Evolutionary conservation across 2,888 invertebrate genomes (phyloP).

Genomic region (Antitype chi): DNA sequence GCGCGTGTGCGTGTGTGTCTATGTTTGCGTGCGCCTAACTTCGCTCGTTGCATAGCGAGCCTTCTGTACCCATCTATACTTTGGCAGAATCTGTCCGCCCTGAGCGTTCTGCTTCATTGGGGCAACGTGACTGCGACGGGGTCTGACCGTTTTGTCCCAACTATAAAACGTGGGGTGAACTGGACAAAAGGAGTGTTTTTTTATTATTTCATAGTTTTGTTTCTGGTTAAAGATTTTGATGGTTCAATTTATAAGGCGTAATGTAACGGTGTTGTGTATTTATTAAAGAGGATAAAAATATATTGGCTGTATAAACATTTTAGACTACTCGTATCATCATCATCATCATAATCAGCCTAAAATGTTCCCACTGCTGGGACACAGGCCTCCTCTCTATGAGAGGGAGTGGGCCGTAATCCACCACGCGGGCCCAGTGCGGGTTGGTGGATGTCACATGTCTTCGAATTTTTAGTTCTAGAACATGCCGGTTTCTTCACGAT

Average conservation of each 20-base stretch:
- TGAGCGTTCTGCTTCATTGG: slow-evolving; percentile 62
- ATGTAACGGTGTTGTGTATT: background rate
- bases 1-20: too few species aligned
- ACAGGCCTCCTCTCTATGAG: too few species aligned
- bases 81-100: slow-evolving; percentile 7
- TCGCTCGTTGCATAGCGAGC: background rate
- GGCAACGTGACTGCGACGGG: slow-evolving; percentile 58
- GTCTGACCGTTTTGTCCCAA: slow-evolving; percentile 36
- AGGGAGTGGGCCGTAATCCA: too few species aligned
- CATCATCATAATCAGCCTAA: too few species aligned
- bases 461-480: too few species aligned
- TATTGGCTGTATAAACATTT: too few species aligned
- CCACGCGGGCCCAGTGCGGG: too few species aligned
- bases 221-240: slow-evolving; percentile 18
- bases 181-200: slow-evolving; percentile 38
- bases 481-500: too few species aligned
- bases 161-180: slow-evolving; percentile 49
- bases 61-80: background rate
- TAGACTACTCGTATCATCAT: too few species aligned
- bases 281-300: too few species aligned
- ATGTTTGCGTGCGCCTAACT: background rate
- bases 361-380: too few species aligned
- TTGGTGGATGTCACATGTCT: too few species aligned
- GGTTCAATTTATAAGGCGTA: background rate
- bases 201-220: slow-evolving; percentile 40